Evolutionary conservation across 1,140 invertebrate species (phyloP).

Genomic region (Hylaeus anthracinus): DNA sequence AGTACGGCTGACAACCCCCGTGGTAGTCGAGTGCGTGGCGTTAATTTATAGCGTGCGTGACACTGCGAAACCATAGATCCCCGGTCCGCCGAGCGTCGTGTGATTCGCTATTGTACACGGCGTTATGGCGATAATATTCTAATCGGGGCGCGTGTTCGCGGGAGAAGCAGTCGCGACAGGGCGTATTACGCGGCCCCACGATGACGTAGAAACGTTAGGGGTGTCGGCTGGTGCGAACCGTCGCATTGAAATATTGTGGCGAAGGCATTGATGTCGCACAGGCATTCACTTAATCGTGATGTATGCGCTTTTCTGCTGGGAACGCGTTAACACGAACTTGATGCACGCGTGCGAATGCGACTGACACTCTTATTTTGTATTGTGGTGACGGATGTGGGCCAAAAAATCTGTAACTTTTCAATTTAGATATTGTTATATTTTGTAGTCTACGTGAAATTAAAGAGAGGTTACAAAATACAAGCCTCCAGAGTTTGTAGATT

Average conservation of each 20-base stretch:
- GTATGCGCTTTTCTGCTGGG: neutral
- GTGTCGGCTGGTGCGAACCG: neutral
- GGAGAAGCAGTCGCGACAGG: constrained; percentile 21
- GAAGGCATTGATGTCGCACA: constrained; percentile 1
- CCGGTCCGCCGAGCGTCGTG: constrained; percentile 12
- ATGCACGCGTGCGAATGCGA: too few species aligned
- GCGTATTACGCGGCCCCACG: constrained; percentile 9
- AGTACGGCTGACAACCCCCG: constrained; percentile 32
- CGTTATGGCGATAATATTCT: constrained; percentile 58
- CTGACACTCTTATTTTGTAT: too few species aligned
- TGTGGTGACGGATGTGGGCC: too few species aligned
- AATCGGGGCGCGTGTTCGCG: constrained; percentile 46
- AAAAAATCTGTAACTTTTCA: too few species aligned
- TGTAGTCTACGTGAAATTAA: too few species aligned
- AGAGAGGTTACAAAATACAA: too few species aligned
- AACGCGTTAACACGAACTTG: too few species aligned
- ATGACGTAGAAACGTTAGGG: neutral
- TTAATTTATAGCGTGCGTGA: constrained; percentile 54
- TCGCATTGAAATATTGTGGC: constrained; percentile 25
- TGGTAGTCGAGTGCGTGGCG: constrained; percentile 9
- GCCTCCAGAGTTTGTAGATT: too few species aligned
- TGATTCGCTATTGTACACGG: constrained; percentile 45
- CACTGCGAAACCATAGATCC: constrained; percentile 39
- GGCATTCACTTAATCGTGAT: constrained; percentile 19
- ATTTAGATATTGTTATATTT: too few species aligned